A percentile compares a stretch with the other conserved stretches of the same genome.
phyloP scores from a whole-genome alignment of 2,113 vertebrate species.

The Limnothrissa miodon region DNA sequence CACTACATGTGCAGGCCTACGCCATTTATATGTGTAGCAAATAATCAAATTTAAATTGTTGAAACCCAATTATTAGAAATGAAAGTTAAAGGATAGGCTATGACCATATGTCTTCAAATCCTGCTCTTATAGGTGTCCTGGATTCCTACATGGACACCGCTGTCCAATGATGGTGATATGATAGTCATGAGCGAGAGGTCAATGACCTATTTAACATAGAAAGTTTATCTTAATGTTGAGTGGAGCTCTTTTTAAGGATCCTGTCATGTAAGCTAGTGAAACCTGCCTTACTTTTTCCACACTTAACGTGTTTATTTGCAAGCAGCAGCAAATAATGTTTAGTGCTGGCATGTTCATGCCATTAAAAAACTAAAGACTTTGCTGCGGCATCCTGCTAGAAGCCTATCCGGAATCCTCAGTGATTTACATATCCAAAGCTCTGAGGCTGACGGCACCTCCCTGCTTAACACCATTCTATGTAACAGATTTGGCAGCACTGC shows the following conservation, averaged over 20 bases:
- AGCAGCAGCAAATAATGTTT: background rate
- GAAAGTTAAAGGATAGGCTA: background rate
- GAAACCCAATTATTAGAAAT: background rate
- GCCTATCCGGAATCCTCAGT: background rate
- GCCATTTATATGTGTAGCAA: too few relatives aligned
- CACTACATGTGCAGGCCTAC: too few relatives aligned
- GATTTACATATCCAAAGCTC: background rate
- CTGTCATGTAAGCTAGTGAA: background rate
- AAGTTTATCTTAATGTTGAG: constrained; percentile 9
- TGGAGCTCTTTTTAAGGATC: background rate
- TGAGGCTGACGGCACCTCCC: background rate
- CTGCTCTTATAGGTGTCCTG: background rate
- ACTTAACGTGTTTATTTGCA: background rate
- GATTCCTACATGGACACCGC: background rate
- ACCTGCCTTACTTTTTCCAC: background rate
- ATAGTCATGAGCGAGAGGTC: background rate
- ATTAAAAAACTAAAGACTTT: background rate
- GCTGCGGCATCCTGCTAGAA: background rate
- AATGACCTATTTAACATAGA: constrained; percentile 6
- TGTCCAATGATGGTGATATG: background rate
- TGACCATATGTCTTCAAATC: background rate
- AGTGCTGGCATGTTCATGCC: background rate
- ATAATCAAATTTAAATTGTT: too few relatives aligned
- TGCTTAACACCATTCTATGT: background rate
- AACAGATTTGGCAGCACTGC: background rate